Conservation (phyloP, 2,113 vertebrate genomes). For the Gallinago jamesoni region DNA sequence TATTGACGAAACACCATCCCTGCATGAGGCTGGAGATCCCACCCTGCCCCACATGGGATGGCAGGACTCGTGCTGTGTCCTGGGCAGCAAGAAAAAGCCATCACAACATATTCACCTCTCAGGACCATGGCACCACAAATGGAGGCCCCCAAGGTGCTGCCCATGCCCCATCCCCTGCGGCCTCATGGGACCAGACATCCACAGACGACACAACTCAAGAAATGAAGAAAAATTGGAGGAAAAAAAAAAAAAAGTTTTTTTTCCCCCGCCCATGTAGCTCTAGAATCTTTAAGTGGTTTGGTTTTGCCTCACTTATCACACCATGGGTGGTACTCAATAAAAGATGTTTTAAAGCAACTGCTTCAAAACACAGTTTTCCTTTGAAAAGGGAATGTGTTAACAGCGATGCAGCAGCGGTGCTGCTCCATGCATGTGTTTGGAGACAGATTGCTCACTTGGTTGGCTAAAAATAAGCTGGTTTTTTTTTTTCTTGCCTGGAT, state of each 20-base stretch:
- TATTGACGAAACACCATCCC: not conserved
- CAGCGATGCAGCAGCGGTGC: not conserved
- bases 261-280: not conserved
- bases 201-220: not conserved
- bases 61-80: fast-evolving
- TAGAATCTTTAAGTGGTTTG: not conserved
- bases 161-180: not conserved
- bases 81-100: not conserved
- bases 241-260: not conserved
- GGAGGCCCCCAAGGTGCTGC: not conserved
- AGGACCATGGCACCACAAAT: fast-evolving
- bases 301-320: not conserved
- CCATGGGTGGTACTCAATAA: not conserved
- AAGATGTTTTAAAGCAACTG: not conserved
- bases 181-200: not conserved
- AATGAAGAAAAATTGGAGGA: not conserved
- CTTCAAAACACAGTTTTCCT: not conserved
- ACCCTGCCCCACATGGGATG: not conserved
- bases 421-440: fast-evolving
- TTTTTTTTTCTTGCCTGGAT: not conserved
- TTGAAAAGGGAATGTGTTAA: not conserved
- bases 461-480: not conserved
- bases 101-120: fast-evolving
- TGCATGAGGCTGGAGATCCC: not conserved
- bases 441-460: not conserved